Base-by-base conservation (phyloP, 2,888 invertebrate genomes). In the Drosophila algonquin region DNA sequence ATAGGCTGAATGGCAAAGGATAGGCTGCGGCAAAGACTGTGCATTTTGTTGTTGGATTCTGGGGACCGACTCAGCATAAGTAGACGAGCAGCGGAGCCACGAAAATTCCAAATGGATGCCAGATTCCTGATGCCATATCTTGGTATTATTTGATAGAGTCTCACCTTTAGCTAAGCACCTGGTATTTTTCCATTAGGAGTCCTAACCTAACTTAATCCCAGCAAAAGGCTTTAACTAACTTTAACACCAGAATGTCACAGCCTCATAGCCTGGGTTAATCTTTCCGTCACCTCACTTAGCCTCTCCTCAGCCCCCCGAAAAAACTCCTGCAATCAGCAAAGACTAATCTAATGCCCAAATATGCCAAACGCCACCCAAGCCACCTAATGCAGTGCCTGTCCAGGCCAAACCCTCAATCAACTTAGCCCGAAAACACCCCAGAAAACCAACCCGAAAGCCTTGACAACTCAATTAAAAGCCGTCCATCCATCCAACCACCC, bases 401-500 rank as follows among this genome's bases (percentile, higher is more conserved):
- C 40, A 7, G n/a, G n/a, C 40, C 40, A 40, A 7, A 7, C 14
- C 14, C 40, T 40, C 40, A 32, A 53, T 7, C 27, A 46, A 32
- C 32, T 18, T 2, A 56, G 9, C 24, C 45, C 55, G 21, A 12
- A 27, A 64, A 47, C 12, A 40, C 46, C 47, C 9, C 21, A 21
- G 21, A 21, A 21, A 14, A 51, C 51, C 51, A 14, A 8, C 60
- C 30, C 60, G 9, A 44, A 47, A 55, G 55, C 30, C 55, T 3
- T 47, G 65, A 50, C 32, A 63, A 54, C 63, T 63, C 65, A 65
- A 65, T 55, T 63, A 65, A 65, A 65, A 63, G 21, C 44, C 32
- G 63, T 50, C 50, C 30, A 16, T 4, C 14, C 35, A 2, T 5
- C 7, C 30, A 16, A 3, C 5, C 8, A 10, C 18, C 10, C 9